Base-by-base conservation (phyloP, 2,113 vertebrate genomes). In the Alligator mississippiensis region DNA sequence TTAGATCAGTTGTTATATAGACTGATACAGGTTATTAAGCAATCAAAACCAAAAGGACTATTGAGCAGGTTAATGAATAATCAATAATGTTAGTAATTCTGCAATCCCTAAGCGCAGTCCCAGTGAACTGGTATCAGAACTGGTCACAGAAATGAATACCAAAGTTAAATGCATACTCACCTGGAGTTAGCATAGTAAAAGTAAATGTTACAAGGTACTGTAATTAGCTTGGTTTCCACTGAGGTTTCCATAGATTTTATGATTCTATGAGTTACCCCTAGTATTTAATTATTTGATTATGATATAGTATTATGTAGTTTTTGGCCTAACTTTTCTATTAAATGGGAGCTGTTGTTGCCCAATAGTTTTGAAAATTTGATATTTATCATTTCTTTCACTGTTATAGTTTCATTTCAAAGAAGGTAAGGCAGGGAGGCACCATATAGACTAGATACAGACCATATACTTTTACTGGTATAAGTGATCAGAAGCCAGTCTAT, bases 1-100 rank as follows among this genome's bases (percentile, higher is more conserved):
- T 96, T 92, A 93, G 84, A 84, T 92, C 84, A 90, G 88, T 85
- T 95, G 85, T 89, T 92, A 22, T 79, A 89, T 79, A 70, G 91
- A 93, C 93, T 96, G 64, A 90, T 90, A 77, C 57, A 34, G 58
- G 66, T 87, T 92, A 89, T 87, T 87, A 90, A 92, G 54, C 86
- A 93, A 93, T 94, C 93, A 95, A 92, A 94, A 28, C 5, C 30
- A 94, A 81, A 88, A 91, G 84, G 89, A 92, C 85, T 94, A 96
- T 83, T 92, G 84, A 93, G 30, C 47, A 76, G 88, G 83, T 81
- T 94, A 95, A 97, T 89, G 89, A 95, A 66, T 89, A 95, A 92
- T 94, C 93, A 87, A 86, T 95, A 38, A 66, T 93, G 77, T 90
- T 82, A 64, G 58, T 18, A 38, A 84, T 81, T 38, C 80, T 79